A percentile compares a stretch with the other conserved stretches of the same genome.
phyloP scores from a whole-genome alignment of 2,888 invertebrate species.

The Macaria notata region DNA sequence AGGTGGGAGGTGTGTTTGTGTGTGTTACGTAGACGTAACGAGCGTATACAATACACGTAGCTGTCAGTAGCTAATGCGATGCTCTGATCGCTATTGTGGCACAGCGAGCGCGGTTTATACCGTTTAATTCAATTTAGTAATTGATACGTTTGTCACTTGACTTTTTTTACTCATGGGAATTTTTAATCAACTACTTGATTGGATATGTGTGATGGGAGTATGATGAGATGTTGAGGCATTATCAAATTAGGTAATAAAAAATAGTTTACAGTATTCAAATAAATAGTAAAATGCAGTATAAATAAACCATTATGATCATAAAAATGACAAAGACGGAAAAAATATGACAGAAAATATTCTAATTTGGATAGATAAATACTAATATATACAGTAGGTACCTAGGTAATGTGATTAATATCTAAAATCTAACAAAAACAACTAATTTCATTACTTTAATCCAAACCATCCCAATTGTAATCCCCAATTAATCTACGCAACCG shows the following conservation, averaged over 20 bases:
- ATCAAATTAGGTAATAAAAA: too few relatives aligned
- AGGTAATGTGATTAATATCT: conserved; percentile 2
- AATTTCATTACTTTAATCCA: too few relatives aligned
- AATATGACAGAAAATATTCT: too few relatives aligned
- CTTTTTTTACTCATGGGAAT: conserved; percentile 43
- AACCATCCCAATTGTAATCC: conserved; percentile 27
- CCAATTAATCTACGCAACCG: conserved; percentile 46
- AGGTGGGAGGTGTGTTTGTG: conserved; percentile 50
- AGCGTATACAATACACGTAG: conserved; percentile 76
- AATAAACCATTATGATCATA: too few relatives aligned
- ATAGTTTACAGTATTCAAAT: too few relatives aligned
- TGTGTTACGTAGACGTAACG: conserved; percentile 79
- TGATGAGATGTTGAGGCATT: conserved; percentile 14
- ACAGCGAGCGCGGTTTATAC: conserved; percentile 72
- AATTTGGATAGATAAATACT: too few relatives aligned
- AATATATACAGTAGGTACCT: too few relatives aligned
- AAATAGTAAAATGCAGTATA: too few relatives aligned
- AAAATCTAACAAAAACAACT: background rate
- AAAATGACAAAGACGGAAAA: too few relatives aligned
- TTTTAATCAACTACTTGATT: conserved; percentile 36
- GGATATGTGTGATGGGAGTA: conserved; percentile 1
- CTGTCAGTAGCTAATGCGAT: conserved; percentile 81
- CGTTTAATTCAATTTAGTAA: conserved; percentile 82
- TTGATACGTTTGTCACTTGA: conserved; percentile 76
- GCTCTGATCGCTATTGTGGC: conserved; percentile 78